phyloP scores from a whole-genome alignment of 2,797 vertebrate species.

The Sphenodon punctatus region DNA sequence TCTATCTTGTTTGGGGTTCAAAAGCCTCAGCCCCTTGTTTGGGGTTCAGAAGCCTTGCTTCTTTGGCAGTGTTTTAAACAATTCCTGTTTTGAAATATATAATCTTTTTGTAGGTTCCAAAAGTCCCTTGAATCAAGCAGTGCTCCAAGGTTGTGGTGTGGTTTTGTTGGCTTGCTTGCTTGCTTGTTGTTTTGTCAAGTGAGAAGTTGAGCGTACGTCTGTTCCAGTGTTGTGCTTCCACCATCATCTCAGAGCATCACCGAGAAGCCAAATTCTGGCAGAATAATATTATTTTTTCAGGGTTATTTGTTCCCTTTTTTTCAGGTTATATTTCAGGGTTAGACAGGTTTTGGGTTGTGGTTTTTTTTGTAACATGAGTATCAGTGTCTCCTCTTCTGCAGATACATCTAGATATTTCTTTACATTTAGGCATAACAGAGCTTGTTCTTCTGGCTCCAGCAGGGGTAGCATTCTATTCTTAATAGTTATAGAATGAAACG shows the following conservation, averaged over 20 bases:
- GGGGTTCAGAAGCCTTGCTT: neutral
- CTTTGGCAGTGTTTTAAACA: neutral
- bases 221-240: neutral
- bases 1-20: no score
- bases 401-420: neutral
- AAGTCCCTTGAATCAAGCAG: conserved; percentile 15
- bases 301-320: no score
- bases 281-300: neutral
- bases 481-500: neutral
- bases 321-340: no score
- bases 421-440: neutral
- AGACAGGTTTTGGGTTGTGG: no score
- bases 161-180: neutral
- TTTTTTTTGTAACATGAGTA: neutral
- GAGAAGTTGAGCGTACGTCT: neutral
- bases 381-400: neutral
- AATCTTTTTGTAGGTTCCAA: conserved; percentile 6
- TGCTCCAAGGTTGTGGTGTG: neutral
- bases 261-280: neutral
- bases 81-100: neutral
- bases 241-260: neutral
- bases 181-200: neutral
- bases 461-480: neutral
- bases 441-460: neutral
- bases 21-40: neutral